Conservation (phyloP, 2,797 vertebrate genomes). For the Coregonus sp. region DNA sequence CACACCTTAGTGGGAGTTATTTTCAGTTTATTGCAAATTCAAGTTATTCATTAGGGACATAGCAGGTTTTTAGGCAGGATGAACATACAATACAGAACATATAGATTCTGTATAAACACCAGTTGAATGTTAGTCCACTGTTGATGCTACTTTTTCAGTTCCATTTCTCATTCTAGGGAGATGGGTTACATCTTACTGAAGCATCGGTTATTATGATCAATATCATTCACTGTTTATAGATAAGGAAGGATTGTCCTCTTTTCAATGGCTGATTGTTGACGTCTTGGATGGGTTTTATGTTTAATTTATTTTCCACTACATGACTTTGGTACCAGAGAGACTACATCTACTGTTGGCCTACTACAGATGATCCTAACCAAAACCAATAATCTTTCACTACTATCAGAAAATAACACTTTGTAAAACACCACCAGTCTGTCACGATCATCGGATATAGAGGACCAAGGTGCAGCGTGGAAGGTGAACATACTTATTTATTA, state of each 20-base stretch:
- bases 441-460: too few species aligned
- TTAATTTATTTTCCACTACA: conserved; percentile 34
- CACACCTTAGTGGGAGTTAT: not conserved
- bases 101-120: not conserved
- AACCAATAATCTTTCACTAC: conserved; percentile 24
- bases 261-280: conserved; percentile 47
- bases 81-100: not conserved
- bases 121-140: conserved; percentile 51
- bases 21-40: not conserved
- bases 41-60: not conserved
- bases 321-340: conserved; percentile 23
- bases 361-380: conserved; percentile 41
- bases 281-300: conserved; percentile 32
- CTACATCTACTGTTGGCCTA: conserved; percentile 14
- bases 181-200: too few species aligned
- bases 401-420: not conserved
- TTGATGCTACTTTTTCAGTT: too few species aligned
- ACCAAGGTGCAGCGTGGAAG: too few species aligned
- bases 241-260: conserved; percentile 41
- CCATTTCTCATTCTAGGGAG: too few species aligned
- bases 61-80: not conserved
- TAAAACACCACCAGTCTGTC: not conserved
- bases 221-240: conserved; percentile 42
- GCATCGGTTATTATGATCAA: conserved; percentile 56
- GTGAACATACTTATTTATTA: too few species aligned